Evolutionary conservation across 2,113 vertebrate species (phyloP).

Genomic region (Ahaetulla prasina): DNA sequence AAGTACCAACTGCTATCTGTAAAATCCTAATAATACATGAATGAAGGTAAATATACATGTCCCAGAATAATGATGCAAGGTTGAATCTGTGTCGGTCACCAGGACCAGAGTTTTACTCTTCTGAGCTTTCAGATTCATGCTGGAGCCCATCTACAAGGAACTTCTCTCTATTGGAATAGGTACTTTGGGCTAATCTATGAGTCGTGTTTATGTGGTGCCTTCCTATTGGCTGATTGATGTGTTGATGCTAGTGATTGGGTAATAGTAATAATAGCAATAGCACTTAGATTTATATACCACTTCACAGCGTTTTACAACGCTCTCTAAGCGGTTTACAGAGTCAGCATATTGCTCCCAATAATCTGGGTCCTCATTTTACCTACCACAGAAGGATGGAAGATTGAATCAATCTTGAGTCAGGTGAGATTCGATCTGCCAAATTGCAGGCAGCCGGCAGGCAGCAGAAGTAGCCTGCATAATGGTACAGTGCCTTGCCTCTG

Average conservation of each 20-base stretch:
- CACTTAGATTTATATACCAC: too few species aligned
- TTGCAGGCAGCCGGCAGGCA: too few species aligned
- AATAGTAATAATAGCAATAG: background rate
- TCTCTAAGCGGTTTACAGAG: too few species aligned
- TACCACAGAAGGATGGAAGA: too few species aligned
- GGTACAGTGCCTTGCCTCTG: too few species aligned
- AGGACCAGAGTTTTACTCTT: background rate
- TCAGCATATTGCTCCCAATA: too few species aligned
- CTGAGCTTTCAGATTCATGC: background rate
- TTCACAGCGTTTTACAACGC: too few species aligned
- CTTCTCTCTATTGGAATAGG: background rate
- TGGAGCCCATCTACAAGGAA: too few species aligned
- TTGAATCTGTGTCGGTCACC: background rate
- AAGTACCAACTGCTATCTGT: background rate
- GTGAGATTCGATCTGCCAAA: too few species aligned
- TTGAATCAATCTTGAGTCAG: too few species aligned
- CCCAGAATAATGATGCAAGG: background rate
- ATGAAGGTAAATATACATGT: background rate
- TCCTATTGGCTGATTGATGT: background rate
- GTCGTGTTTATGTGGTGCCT: background rate
- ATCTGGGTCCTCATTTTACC: too few species aligned
- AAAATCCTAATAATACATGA: background rate
- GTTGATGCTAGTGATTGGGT: background rate
- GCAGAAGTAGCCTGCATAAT: background rate
- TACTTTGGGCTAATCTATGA: background rate